Base-by-base conservation (phyloP, 1,140 invertebrate species). In the Proales similis region DNA sequence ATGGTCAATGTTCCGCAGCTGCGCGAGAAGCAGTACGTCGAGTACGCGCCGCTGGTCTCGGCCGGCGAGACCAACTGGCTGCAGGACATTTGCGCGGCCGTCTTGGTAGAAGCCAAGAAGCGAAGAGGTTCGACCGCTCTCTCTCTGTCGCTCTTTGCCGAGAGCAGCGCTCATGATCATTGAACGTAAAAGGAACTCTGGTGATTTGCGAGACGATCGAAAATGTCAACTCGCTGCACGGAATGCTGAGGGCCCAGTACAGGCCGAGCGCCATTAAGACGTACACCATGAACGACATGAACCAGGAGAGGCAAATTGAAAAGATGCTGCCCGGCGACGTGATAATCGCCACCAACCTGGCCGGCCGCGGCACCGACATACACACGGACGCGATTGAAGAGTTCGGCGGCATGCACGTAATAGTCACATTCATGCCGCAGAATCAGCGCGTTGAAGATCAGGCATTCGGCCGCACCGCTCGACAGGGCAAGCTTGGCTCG, bases 401-500 rank as follows among this genome's bases (percentile, higher is more conserved):
- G 2, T 24, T 12, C 30, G 49, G 49, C 7, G 49, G 49, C 19
- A 14, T 57, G 9, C 49, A 57, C 45, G 49, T 57, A 3, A 39
- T 36, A 3, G 0, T 57, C 0, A 39, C 20, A 2, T 57, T 57
- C 20, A 24, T 57, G 22, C 49, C 49, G 20, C n/a, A 9, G n/a
- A 57, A 57, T 57, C 20, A 26, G 32, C n/a, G 49, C 12, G 49
- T 57, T n/a, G 49, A 57, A 32, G 22, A 38, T 26, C 49, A 57
- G 45, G 33, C 32, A 5, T 38, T 38, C 30, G 49, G 49, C 7
- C 1, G 49, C 27, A 57, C 49, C 7, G 17, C 49, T 22, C 5
- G 49, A 39, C 32, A 38, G 29, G 49, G 49, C 9, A 57, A 57
- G 20, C 3, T 6, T 22, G 49, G 49, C 1, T 42, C 49, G 0